Evolutionary conservation across 2,888 invertebrate genomes (phyloP), one percentile per base, ranked within the genome.

Genomic region (Agrypnus murinus): DNA sequence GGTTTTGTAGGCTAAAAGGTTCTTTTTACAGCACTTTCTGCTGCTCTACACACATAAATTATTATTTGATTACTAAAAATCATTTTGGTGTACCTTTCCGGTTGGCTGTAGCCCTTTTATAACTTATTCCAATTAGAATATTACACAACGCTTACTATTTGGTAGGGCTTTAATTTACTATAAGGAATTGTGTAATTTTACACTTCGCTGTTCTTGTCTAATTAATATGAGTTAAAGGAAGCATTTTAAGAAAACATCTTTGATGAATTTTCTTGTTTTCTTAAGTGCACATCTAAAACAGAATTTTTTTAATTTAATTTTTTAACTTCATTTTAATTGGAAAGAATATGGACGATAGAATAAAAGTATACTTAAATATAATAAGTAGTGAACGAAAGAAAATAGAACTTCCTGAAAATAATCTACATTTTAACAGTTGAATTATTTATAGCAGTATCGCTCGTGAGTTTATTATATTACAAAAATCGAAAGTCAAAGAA

Each of bases 1-100:
- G 53, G 46, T 57, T 69, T 69, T 63, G 69, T 63, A 45, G 50
- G 46, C 40, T 59, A 59, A 66, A 66, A 48, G 59, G 58, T 31
- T 66, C 38, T 9, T 59, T 66, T 32, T 50, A 25, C 36, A 40
- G 40, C 38, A 31, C 57, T 31, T 48, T 48, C 36, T 50, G 14
- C 57, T 40, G 17, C 57, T 57, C 19, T 5, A 36, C 7, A 9
- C 9, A 38, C 38, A 38, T 57, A 57, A 57, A 17, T 57, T 36
- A 38, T 19, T 9, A 19, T 57, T 57, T 57, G 36, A 57, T 57
- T 57, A 34, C 32, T 4, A 32, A 32, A 25, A 25, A 12, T 32
- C n/a, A 12, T 9, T 25, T 34, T 14, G 12, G 31, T 32, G 3
- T 32, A 9, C 53, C 53, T 48, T 25, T 7, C 15, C 19, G 8